phyloP scores from a whole-genome alignment of 2,113 vertebrate genomes.

The Rana temporaria region DNA sequence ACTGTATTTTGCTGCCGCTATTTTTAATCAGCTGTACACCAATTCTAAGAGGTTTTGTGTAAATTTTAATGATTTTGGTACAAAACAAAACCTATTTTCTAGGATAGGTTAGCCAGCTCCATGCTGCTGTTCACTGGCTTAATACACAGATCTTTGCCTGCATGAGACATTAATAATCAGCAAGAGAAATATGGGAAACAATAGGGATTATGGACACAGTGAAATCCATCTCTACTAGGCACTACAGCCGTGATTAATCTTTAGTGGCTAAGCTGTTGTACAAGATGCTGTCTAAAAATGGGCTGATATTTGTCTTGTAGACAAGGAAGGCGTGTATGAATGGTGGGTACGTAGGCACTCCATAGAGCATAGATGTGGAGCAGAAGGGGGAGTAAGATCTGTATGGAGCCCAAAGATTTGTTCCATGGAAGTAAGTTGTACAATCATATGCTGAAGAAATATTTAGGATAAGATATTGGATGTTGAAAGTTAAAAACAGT shows the following conservation, averaged over 20 bases:
- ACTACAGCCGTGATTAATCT: conserved; percentile 43
- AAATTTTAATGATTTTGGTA: too few species aligned
- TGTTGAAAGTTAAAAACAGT: too few species aligned
- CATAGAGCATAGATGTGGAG: conserved; percentile 7
- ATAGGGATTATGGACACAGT: conserved; percentile 42
- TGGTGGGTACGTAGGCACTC: conserved; percentile 13
- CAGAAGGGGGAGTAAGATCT: not conserved
- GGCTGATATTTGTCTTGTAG: conserved; percentile 52
- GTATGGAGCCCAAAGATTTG: not conserved
- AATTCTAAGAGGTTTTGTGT: too few species aligned
- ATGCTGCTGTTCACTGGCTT: not conserved
- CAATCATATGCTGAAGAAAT: too few species aligned
- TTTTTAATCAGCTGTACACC: too few species aligned
- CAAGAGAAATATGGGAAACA: conserved; percentile 51
- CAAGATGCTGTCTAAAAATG: conserved; percentile 53
- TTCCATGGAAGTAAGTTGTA: too few species aligned
- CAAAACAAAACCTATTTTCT: not conserved
- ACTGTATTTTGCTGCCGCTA: too few species aligned
- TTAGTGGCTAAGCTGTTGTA: conserved; percentile 32
- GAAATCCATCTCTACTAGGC: conserved; percentile 34
- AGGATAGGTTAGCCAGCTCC: conserved; percentile 6
- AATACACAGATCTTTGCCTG: conserved; percentile 25
- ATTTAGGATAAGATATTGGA: too few species aligned
- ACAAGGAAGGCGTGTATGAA: conserved; percentile 35
- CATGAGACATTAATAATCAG: conserved; percentile 49